Base-by-base conservation (phyloP, 2,797 vertebrate genomes). In the Intellagama lesueurii region DNA sequence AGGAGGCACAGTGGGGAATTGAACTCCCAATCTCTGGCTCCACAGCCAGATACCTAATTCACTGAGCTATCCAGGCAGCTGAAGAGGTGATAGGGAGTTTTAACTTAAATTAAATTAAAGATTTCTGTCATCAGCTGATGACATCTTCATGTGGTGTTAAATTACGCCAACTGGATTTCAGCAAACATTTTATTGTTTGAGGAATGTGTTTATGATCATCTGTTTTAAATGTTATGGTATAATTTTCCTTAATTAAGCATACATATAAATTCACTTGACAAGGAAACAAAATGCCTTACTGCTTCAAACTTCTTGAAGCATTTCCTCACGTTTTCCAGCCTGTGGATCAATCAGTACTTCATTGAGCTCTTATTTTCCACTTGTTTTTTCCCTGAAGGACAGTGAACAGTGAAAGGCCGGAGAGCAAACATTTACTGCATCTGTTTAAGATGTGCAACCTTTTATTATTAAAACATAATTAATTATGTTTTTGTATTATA, bases 211-310 rank as follows among this genome's bases (percentile, higher is more conserved):
- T 87, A 32, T 66, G 40, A 9, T 22, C 44, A 24, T 40, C 72
- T 76, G 7, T 83, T 40, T 19, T 44, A 66, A 30, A 44, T 75
- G 68, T 86, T 56, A 77, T 40, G 3, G 52, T 85, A 60, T 2
- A 92, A 89, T 14, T 94, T 97, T 96, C 97, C 98, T 99, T 98
- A 97, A 98, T 97, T 22, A 68, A 90, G 91, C 95, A 44, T 91
- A 99, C 99, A 4, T 99, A 98, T 98, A 99, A 98, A 93, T 99
- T 99, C 96, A 98, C 98, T 95, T 99, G 98, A 99, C 91, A 92
- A 40, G 90, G 75, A 83, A 80, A 64, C 22, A 26, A 94, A 92
- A 93, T 89, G 90, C 91, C 86, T 93, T 86, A 73, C 80, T 93
- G 88, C 90, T 94, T 94, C 30, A 14, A 89, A 90, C 66, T 88